Evolutionary conservation across 1,140 invertebrate species (phyloP), one percentile per base, ranked within the genome.

Genomic region (Gryon sp.): DNA sequence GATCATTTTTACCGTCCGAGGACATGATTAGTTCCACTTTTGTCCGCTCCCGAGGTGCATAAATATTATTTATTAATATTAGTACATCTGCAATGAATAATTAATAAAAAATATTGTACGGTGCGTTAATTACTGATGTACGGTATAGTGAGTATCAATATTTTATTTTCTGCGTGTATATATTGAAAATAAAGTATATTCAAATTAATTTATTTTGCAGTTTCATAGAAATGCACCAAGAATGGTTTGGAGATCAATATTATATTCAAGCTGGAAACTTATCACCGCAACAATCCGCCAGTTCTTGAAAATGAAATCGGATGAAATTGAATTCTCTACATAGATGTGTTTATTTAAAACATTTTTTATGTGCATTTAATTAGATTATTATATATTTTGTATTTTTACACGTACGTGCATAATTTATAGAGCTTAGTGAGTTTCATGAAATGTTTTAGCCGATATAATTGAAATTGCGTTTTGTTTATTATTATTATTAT

Each of bases 171-270:
- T n/a, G n/a, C n/a, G n/a, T 32, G 6, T 9, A 9, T 32, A 32
- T 6, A 2, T 32, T 32, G 4, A 32, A 6, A 9, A 32, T 9
- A n/a, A n/a, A n/a, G n/a, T n/a, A n/a, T n/a, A n/a, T n/a, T n/a
- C n/a, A n/a, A n/a, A n/a, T n/a, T 34, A 12, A 12, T 63, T 70
- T 73, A 66, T 48, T 89, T 90, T 36, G n/a, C 76, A 93, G 92
- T 74, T 93, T 91, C 70, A 80, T 93, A 53, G 92, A 92, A 81
- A 90, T 91, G 70, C 92, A 92, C 74, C 90, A 89, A 72, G 92
- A 93, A 75, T 93, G 92, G 92, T 93, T 92, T 68, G 90, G 91
- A 28, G 91, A 92, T 76, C 88, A 92, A 66, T 91, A 90, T 80
- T 93, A 92, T 40, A 86, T 82, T 48, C 84, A 86, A 82, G 73